Percentiles rank a stretch among this genome's conserved stretches.
phyloP scores from a whole-genome alignment of 1,140 invertebrate species.

The Spodoptera frugiperda region DNA sequence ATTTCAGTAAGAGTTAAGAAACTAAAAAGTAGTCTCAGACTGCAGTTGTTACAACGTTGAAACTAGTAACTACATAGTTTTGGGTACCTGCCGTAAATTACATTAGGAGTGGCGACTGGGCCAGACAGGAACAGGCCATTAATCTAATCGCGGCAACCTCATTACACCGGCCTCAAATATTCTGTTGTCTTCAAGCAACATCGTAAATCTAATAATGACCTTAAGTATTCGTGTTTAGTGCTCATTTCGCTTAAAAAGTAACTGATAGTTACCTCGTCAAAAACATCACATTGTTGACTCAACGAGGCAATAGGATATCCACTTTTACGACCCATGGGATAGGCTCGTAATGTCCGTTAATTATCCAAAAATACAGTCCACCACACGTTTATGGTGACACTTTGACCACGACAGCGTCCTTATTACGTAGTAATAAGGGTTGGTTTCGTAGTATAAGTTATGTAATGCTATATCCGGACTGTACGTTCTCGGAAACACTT shows the following conservation, averaged over 20 bases:
- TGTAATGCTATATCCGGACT: too few species aligned
- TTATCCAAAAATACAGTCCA: conserved; percentile 7
- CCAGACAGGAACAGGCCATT: not conserved
- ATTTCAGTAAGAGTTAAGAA: too few species aligned
- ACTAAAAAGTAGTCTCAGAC: too few species aligned
- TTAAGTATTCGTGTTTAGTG: not conserved
- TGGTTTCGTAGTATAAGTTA: too few species aligned
- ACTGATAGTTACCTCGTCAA: conserved; percentile 7
- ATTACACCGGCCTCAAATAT: conserved; percentile 8
- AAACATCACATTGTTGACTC: conserved; percentile 17
- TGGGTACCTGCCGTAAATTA: not conserved
- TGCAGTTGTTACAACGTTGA: too few species aligned
- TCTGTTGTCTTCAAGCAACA: conserved; percentile 11
- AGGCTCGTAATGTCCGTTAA: conserved; percentile 21
- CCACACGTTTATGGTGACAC: too few species aligned
- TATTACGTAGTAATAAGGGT: too few species aligned
- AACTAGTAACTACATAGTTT: too few species aligned
- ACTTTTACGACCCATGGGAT: conserved; percentile 29
- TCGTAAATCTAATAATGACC: conserved; percentile 19
- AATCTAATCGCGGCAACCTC: conserved; percentile 16
- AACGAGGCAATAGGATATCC: conserved; percentile 33
- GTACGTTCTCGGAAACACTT: conserved; percentile 4
- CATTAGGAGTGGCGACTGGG: not conserved
- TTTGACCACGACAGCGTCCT: too few species aligned
- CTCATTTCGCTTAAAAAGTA: conserved; percentile 20